Base-by-base conservation (phyloP, 2,113 vertebrate species). In the Cisticola juncidis region DNA sequence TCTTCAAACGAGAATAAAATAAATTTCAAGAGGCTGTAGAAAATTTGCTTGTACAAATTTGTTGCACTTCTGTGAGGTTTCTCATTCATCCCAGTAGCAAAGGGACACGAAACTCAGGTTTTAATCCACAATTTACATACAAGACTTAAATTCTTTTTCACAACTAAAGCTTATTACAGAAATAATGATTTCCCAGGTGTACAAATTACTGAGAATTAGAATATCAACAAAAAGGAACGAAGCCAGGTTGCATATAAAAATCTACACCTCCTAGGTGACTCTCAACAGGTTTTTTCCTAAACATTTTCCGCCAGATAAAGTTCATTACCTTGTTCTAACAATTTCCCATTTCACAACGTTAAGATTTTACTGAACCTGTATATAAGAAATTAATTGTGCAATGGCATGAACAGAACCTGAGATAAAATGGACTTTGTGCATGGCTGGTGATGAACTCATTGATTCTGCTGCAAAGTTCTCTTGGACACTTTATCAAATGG, bases 311-410 rank as follows among this genome's bases (percentile, higher is more conserved):
- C 47, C 92, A 78, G 74, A 80, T 77, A 70, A 72, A 79, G 64
- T 94, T 77, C 68, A 65, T 94, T 86, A 79, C 53, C 86, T 64
- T 42, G 53, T 57, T 61, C 38, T 91, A 86, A 77, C 61, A 35
- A 44, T 79, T 87, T 87, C 64, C 58, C 38, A 92, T 36, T 54
- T 95, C 73, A 87, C 71, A 86, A 81, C 82, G n/a, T 80, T 45
- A 57, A 71, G 84, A 45, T 88, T 91, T 88, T 48, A 61, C 40
- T 91, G 45, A 70, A 60, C 71, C 50, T 92, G 57, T 56, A 94
- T 89, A 90, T 86, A 81, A 90, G 79, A 95, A 95, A 95, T 91
- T 72, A 76, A 88, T 86, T 81, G 62, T 54, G 72, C 51, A 81
- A 44, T 20, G 74, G 77, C 92, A 92, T 86, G 95, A 96, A 81